Conservation (phyloP, 2,888 invertebrate species). For the Tachina grossa region DNA sequence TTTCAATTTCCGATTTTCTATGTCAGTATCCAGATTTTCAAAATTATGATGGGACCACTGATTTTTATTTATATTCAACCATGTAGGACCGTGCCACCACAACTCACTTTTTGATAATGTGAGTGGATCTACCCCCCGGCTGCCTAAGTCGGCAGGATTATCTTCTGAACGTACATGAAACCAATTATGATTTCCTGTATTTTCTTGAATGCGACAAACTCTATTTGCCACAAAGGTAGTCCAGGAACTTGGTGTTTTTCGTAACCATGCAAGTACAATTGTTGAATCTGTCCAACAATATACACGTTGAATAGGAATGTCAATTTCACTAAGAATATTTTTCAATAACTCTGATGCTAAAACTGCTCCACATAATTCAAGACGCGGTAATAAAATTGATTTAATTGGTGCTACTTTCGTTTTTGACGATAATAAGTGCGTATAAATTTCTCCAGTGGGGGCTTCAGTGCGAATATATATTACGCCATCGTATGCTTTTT, state of each 20-base stretch:
- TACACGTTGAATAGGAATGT: neutral
- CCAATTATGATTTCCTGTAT: neutral
- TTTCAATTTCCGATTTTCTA: no score
- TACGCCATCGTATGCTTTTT: no score
- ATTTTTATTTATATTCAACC: neutral
- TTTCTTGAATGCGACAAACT: neutral
- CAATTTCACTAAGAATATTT: slow-evolving; percentile 1
- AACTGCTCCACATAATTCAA: slow-evolving; percentile 28
- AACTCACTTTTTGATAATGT: neutral
- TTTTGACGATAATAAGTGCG: no score
- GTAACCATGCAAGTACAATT: neutral
- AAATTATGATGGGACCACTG: no score
- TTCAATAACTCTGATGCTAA: neutral
- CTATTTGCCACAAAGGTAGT: neutral
- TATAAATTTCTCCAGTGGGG: no score
- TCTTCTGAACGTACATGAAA: neutral
- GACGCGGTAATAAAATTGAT: neutral
- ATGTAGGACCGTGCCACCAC: neutral
- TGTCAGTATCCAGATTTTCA: no score
- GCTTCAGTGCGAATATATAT: no score
- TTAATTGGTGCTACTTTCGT: slow-evolving; percentile 5
- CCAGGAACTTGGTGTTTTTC: neutral
- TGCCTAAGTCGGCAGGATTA: neutral
- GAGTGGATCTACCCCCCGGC: neutral
- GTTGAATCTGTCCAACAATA: slow-evolving; percentile 25